Evolutionary conservation across 2,113 vertebrate species (phyloP).

Genomic region (Pipa parva): DNA sequence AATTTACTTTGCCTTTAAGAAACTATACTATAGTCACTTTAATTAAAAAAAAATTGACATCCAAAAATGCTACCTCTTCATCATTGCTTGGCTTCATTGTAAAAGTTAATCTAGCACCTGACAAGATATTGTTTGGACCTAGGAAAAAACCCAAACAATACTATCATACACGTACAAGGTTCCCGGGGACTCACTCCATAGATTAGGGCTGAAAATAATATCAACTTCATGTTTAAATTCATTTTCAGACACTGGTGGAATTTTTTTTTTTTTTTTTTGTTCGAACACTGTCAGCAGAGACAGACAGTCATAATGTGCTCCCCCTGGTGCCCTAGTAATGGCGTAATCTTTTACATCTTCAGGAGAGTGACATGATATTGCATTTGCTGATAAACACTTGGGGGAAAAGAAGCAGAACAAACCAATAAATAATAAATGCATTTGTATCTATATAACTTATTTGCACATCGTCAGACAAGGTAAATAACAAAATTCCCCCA

Average conservation of each 20-base stretch:
- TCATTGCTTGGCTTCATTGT: no score
- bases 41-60: no score
- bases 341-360: constrained; percentile 52
- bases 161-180: not conserved
- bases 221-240: not conserved
- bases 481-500: constrained; percentile 34
- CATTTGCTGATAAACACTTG: constrained; percentile 51
- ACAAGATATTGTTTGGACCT: no score
- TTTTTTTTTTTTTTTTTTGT: constrained; percentile 51
- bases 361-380: constrained; percentile 52
- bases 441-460: constrained; percentile 37
- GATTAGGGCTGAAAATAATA: constrained; percentile 14
- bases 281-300: constrained; percentile 43
- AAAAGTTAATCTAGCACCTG: no score
- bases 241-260: constrained; percentile 31
- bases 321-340: constrained; percentile 44
- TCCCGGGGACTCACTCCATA: not conserved
- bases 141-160: no score
- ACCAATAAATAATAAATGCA: constrained; percentile 55
- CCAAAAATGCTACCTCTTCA: no score
- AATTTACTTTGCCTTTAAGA: not conserved
- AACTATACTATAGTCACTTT: no score
- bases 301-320: constrained; percentile 45
- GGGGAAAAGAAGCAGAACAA: constrained; percentile 45
- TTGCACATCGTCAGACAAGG: constrained; percentile 43